Percentiles rank a stretch among this genome's conserved stretches.
Conservation (phyloP, 2,888 invertebrate species). For the Lottia scabra region DNA sequence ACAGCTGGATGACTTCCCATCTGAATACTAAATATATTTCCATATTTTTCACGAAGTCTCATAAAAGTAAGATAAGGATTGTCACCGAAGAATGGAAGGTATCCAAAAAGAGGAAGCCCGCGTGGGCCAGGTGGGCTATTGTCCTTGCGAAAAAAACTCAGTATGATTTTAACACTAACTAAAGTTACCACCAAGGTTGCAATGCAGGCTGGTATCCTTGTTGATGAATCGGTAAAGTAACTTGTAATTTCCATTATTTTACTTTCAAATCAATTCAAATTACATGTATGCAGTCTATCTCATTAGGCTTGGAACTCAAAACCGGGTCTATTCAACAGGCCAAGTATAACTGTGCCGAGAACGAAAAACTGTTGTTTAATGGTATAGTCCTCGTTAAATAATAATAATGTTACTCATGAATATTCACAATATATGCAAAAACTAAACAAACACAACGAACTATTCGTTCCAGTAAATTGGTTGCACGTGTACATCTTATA, state of each 20-base stretch:
- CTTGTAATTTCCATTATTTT: neutral
- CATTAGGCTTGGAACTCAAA: too few species aligned
- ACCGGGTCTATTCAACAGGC: too few species aligned
- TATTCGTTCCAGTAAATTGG: too few species aligned
- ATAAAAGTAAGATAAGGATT: slow-evolving; percentile 30
- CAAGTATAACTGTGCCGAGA: too few species aligned
- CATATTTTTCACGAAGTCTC: slow-evolving; percentile 32
- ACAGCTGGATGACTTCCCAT: slow-evolving; percentile 37
- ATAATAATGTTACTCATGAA: too few species aligned
- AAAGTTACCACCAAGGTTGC: neutral
- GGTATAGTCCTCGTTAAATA: too few species aligned
- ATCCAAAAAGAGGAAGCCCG: slow-evolving; percentile 39
- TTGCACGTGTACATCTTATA: too few species aligned
- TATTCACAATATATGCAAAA: too few species aligned
- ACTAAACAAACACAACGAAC: too few species aligned
- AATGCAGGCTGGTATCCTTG: neutral
- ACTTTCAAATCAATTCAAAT: too few species aligned
- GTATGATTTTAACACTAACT: neutral
- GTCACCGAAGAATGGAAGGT: slow-evolving; percentile 35
- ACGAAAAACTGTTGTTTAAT: too few species aligned
- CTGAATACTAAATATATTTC: slow-evolving; percentile 36
- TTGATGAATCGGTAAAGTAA: neutral
- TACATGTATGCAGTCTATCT: too few species aligned
- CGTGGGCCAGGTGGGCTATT: slow-evolving; percentile 30
- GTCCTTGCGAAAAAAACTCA: neutral